Conservation (phyloP, 2,888 invertebrate species). For the Allophyes oxyacanthae region DNA sequence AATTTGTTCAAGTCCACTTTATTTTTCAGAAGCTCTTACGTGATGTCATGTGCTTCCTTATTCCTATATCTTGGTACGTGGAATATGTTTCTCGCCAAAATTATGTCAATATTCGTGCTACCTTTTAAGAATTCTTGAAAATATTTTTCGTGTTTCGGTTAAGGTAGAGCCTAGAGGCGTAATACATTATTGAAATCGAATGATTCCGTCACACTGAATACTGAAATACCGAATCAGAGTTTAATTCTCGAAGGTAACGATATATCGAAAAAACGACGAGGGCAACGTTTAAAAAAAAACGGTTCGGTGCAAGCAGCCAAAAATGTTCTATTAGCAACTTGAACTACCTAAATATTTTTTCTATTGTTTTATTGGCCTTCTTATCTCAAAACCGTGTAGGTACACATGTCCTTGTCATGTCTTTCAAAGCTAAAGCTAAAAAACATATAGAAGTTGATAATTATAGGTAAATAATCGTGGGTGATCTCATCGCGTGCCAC, state of each 20-base stretch:
- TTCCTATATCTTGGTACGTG: neutral
- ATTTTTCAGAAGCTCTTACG: neutral
- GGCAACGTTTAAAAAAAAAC: too few relatives aligned
- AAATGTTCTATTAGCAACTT: neutral
- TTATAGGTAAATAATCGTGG: constrained; percentile 58
- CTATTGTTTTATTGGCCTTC: constrained; percentile 15
- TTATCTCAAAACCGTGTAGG: constrained; percentile 17
- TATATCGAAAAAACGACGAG: too few relatives aligned
- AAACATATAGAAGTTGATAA: constrained; percentile 34
- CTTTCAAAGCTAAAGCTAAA: constrained; percentile 34
- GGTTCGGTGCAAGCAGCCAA: too few relatives aligned
- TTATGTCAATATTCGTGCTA: neutral
- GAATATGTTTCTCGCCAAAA: neutral
- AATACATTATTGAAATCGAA: neutral
- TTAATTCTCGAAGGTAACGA: neutral
- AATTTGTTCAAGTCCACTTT: too few relatives aligned
- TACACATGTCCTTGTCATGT: constrained; percentile 33
- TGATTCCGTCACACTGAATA: neutral
- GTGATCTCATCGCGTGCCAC: constrained; percentile 69
- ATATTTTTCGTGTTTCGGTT: neutral
- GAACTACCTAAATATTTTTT: constrained; percentile 19
- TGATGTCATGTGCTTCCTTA: neutral
- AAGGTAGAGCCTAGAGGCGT: neutral
- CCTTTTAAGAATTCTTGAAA: neutral
- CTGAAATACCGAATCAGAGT: neutral